These are phyloP conservation scores for Terrapene triunguis DNA, from an alignment of 2,113 vertebrate genomes.

Conservation along the genomic window DNA sequence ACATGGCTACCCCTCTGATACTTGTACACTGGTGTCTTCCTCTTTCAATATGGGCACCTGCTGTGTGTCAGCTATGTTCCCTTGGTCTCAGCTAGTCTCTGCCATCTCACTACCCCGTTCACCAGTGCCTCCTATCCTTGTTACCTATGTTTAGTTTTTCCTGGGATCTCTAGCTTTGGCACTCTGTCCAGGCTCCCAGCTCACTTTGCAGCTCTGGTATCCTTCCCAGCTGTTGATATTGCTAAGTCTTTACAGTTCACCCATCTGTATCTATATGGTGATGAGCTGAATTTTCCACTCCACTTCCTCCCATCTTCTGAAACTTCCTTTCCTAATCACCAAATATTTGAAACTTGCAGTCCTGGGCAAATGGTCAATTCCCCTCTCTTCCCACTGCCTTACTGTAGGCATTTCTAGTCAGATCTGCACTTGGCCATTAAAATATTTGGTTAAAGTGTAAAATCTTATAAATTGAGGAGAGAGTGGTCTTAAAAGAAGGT, in stretches of 20 bases:
- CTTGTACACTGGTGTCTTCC: neutral
- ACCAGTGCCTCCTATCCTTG: neutral
- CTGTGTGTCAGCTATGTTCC: neutral
- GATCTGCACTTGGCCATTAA: neutral
- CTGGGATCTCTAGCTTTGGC: neutral
- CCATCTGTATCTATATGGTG: neutral
- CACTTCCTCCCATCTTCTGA: neutral
- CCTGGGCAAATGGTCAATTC: neutral
- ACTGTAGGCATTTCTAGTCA: neutral
- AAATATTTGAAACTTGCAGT: neutral
- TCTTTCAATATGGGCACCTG: neutral
- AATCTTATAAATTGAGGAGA: neutral
- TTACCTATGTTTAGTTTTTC: neutral
- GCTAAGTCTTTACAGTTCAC: neutral
- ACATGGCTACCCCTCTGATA: too few relatives aligned
- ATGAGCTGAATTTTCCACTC: neutral
- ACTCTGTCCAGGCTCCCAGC: neutral
- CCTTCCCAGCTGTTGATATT: neutral
- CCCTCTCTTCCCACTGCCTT: too few relatives aligned
- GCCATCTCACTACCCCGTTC: neutral
- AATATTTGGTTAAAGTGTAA: neutral
- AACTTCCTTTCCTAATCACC: neutral
- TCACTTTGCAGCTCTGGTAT: neutral
- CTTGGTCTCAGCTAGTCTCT: neutral
- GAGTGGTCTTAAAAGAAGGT: neutral